Evolutionary conservation across 1,140 invertebrate genomes (phyloP).

Genomic region (Drosophila ercepeae): DNA sequence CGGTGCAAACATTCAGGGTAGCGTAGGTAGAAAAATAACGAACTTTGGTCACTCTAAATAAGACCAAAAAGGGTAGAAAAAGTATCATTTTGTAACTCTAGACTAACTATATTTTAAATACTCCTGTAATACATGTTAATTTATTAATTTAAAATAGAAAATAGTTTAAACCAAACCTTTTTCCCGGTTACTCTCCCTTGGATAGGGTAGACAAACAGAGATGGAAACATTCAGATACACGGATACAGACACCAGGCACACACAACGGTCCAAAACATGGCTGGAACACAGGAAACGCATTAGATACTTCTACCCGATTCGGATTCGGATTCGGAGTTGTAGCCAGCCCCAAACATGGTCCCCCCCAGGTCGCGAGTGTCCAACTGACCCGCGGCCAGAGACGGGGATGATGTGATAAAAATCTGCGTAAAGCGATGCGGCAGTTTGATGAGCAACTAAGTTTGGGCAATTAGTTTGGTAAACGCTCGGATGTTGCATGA

Average conservation of each 20-base stretch:
- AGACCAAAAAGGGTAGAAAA: too few relatives aligned
- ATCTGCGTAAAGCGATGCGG: conserved; percentile 79
- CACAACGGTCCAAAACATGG: conserved; percentile 53
- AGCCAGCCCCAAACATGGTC: conserved; percentile 17
- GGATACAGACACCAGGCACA: conserved; percentile 36
- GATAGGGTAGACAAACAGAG: conserved; percentile 24
- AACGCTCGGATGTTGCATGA: conserved; percentile 27
- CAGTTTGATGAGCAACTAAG: conserved; percentile 79
- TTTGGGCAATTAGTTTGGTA: conserved; percentile 74
- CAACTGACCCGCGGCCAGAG: background rate
- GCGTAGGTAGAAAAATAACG: background rate
- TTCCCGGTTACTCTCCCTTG: background rate
- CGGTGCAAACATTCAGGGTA: background rate
- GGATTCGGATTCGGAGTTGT: conserved; percentile 12
- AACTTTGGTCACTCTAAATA: background rate
- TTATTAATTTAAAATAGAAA: background rate
- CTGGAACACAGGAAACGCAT: conserved; percentile 77
- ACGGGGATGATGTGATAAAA: conserved; percentile 62
- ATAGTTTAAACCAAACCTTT: background rate
- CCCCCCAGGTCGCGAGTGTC: background rate
- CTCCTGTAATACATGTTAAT: too few relatives aligned
- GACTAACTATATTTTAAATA: too few relatives aligned
- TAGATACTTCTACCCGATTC: conserved; percentile 55
- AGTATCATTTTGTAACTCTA: too few relatives aligned
- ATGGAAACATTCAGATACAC: conserved; percentile 59